Conservation (phyloP, 2,113 vertebrate species). For the Myxocyprinus asiaticus region DNA sequence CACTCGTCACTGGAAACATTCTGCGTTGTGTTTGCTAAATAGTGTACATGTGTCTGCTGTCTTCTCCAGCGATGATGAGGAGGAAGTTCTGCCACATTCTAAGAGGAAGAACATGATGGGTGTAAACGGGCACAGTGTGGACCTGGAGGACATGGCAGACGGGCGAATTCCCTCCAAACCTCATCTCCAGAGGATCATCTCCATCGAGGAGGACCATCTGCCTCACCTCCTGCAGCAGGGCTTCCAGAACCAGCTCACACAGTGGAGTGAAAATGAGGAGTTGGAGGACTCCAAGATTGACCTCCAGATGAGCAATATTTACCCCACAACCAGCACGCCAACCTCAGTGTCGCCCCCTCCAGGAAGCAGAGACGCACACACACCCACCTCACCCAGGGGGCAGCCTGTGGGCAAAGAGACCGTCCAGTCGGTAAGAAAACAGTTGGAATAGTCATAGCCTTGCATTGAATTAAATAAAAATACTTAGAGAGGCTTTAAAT, state of each 20-base stretch:
- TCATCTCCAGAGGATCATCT: conserved; percentile 86
- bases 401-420: conserved; percentile 87
- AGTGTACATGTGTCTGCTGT: background rate
- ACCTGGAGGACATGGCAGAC: background rate
- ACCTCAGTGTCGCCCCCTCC: background rate
- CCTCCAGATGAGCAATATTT: conserved; percentile 63
- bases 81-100: conserved; percentile 64
- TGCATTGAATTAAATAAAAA: background rate
- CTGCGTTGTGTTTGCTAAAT: too few species aligned
- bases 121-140: conserved; percentile 56
- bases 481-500: too few species aligned
- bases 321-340: conserved; percentile 35
- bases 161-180: background rate
- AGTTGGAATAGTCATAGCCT: background rate
- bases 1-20: too few species aligned
- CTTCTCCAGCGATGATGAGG: conserved; percentile 74
- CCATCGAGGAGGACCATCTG: conserved; percentile 93
- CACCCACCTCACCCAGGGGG: conserved; percentile 72
- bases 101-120: conserved; percentile 67
- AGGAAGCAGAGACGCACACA: conserved; percentile 38
- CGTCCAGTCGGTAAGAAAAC: conserved; percentile 49
- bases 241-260: conserved; percentile 64
- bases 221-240: conserved; percentile 82
- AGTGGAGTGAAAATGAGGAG: conserved; percentile 68
- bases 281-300: conserved; percentile 54